Evolutionary conservation across 2,888 invertebrate species (phyloP).

Genomic region (Tenthredo livida): DNA sequence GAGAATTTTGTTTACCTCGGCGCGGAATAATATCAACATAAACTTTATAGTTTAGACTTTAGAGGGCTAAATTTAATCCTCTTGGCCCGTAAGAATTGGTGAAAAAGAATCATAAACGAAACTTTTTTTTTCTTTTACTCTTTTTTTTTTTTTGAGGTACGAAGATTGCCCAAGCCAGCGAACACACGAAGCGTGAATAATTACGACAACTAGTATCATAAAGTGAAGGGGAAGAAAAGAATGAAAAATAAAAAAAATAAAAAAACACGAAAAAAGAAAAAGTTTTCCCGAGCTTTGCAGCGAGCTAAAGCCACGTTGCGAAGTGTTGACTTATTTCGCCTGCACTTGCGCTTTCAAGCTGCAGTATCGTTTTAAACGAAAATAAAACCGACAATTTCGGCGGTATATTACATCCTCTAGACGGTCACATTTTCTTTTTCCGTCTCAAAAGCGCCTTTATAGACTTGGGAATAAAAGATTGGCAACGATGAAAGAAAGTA

Average conservation of each 20-base stretch:
- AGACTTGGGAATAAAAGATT: not conserved
- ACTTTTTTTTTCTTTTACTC: not conserved
- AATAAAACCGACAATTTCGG: not conserved
- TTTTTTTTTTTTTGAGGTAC: not conserved
- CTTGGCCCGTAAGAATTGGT: not conserved
- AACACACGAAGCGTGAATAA: not conserved
- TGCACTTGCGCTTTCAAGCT: not conserved
- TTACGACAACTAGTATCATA: too few species aligned
- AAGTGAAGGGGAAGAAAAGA: too few species aligned
- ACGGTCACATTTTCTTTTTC: not conserved
- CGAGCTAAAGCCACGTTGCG: too few species aligned
- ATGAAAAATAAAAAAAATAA: too few species aligned
- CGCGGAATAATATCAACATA: not conserved
- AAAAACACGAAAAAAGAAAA: too few species aligned
- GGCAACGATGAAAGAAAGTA: not conserved
- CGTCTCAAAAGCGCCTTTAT: not conserved
- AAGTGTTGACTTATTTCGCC: too few species aligned
- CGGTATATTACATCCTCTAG: not conserved
- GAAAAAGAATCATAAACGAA: conserved; percentile 3
- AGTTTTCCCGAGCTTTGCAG: too few species aligned
- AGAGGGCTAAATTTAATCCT: not conserved
- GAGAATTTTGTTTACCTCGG: not conserved
- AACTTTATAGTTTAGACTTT: not conserved
- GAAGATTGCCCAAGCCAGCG: not conserved
- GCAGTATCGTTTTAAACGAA: not conserved